Evolutionary conservation across 2,888 invertebrate species (phyloP).

Genomic region (Pharmacophagus antenor): DNA sequence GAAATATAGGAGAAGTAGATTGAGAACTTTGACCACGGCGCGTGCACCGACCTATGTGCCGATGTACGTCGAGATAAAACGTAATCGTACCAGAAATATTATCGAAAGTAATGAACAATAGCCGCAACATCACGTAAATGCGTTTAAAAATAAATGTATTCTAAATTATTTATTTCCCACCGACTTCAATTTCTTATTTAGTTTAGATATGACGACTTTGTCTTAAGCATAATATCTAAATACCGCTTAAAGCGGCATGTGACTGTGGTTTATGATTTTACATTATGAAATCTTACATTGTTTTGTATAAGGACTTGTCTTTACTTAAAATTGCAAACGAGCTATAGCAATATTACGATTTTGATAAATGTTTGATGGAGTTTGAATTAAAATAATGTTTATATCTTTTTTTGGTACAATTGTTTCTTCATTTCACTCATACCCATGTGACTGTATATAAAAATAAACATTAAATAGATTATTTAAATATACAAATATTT

Average conservation of each 20-base stretch:
- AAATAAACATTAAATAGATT: too few species aligned
- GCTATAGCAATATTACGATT: neutral
- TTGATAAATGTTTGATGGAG: neutral
- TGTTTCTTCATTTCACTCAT: too few species aligned
- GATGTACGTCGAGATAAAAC: constrained; percentile 65
- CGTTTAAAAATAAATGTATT: neutral
- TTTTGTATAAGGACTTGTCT: neutral
- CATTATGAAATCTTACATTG: neutral
- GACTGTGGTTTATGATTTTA: neutral
- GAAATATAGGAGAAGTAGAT: constrained; percentile 53
- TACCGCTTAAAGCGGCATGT: neutral
- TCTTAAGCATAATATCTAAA: neutral
- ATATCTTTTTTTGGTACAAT: too few species aligned
- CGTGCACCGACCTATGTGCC: constrained; percentile 52
- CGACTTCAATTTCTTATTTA: constrained; percentile 33
- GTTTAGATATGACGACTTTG: neutral
- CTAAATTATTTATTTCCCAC: constrained; percentile 35
- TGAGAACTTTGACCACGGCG: constrained; percentile 54
- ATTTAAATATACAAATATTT: too few species aligned
- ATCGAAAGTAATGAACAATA: constrained; percentile 18
- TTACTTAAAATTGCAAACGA: neutral
- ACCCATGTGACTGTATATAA: too few species aligned
- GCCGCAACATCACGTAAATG: neutral
- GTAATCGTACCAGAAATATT: constrained; percentile 48
- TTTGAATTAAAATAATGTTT: neutral